Conservation (phyloP, 2,797 vertebrate genomes). For the Pangasius larnaudii region DNA sequence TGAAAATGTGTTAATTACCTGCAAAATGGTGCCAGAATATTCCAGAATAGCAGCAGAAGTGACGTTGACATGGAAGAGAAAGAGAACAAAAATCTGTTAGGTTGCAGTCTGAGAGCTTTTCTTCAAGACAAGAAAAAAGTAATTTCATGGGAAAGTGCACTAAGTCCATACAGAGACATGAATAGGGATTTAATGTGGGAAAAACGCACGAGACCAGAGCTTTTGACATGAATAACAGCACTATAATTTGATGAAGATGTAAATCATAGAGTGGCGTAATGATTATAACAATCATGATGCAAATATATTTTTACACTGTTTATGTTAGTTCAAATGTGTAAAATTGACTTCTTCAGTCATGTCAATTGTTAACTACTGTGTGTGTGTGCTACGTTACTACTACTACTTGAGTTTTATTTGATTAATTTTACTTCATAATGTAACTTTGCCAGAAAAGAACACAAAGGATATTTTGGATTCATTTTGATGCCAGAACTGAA, state of each 20-base stretch:
- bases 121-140: neutral
- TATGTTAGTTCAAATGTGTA: too few species aligned
- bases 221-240: neutral
- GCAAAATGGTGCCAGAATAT: slow-evolving; percentile 27
- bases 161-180: neutral
- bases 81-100: slow-evolving; percentile 59
- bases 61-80: slow-evolving; percentile 67
- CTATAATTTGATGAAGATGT: neutral
- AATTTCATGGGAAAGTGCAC: neutral
- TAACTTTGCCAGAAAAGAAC: neutral
- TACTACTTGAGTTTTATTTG: neutral
- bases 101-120: neutral
- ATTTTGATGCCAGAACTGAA: neutral
- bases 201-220: neutral
- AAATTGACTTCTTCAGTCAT: too few species aligned
- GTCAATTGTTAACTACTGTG: neutral
- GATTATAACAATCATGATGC: neutral
- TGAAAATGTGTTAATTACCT: slow-evolving; percentile 66
- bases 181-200: neutral
- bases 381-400: neutral
- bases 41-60: slow-evolving; percentile 39
- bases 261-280: neutral
- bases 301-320: neutral
- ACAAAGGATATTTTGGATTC: neutral
- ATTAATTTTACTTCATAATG: neutral